Conservation (phyloP, 2,797 vertebrate genomes). For the Coregonus ussuriensis region DNA sequence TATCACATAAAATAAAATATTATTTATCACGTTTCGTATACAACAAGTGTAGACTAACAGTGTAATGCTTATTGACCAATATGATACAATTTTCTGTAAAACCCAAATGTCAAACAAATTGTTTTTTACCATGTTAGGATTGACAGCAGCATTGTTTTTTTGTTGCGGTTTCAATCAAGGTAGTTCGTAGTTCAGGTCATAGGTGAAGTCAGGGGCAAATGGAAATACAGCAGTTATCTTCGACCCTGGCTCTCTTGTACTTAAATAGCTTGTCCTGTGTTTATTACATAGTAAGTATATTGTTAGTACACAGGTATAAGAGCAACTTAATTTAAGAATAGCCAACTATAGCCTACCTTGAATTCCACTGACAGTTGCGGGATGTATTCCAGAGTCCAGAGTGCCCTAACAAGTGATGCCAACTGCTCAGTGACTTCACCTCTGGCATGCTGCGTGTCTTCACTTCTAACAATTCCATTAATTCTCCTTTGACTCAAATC, state of each 20-base stretch:
- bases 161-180: background rate
- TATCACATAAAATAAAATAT: background rate
- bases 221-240: background rate
- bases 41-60: too few relatives aligned
- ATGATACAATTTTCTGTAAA: too few relatives aligned
- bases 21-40: too few relatives aligned
- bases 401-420: conserved; percentile 86
- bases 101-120: too few relatives aligned
- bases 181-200: background rate
- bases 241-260: background rate
- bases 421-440: conserved; percentile 89
- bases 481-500: conserved; percentile 48
- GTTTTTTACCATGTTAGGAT: too few relatives aligned
- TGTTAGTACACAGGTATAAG: background rate
- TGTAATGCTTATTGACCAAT: too few relatives aligned
- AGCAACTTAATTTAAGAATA: background rate
- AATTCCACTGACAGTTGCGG: conserved; percentile 93
- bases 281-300: background rate
- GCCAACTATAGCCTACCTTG: conserved; percentile 79
- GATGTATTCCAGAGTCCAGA: conserved; percentile 93
- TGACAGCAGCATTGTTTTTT: background rate
- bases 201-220: background rate
- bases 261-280: background rate
- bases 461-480: conserved; percentile 49
- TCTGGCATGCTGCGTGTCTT: conserved; percentile 41